Conservation (phyloP, 2,888 invertebrate species). For the Dascillus cervinus region DNA sequence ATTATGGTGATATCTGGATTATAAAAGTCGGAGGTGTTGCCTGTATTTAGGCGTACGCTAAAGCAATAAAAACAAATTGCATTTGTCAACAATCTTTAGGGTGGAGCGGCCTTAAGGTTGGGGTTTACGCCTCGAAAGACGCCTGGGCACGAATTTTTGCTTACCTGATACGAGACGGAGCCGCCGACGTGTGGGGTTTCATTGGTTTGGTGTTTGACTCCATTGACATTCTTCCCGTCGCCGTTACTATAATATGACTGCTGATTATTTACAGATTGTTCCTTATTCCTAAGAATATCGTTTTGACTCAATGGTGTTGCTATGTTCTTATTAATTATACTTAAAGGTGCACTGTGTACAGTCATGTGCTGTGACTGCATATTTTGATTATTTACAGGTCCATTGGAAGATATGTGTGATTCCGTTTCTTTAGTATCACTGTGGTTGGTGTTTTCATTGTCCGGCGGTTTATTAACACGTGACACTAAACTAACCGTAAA, state of each 20-base stretch:
- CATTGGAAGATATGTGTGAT: conserved; percentile 24
- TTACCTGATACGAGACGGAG: conserved; percentile 1
- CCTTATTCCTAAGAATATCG: conserved; percentile 33
- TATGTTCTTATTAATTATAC: conserved; percentile 56
- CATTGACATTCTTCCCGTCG: background rate
- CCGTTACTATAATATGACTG: background rate
- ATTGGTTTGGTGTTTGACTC: no score
- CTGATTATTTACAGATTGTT: conserved; percentile 9
- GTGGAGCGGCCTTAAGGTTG: no score
- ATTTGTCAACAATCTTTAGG: no score
- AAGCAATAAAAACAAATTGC: no score
- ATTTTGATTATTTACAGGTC: conserved; percentile 11
- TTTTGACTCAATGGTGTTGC: conserved; percentile 57
- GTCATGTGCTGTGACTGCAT: conserved; percentile 42
- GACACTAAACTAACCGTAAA: conserved; percentile 57
- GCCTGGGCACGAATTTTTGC: no score
- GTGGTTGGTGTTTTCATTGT: conserved; percentile 18
- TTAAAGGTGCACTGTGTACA: conserved; percentile 49
- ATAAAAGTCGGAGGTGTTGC: no score
- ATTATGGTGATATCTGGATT: no score
- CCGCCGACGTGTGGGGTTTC: no score
- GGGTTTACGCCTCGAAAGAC: no score
- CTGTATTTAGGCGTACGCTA: no score
- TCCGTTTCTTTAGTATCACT: conserved; percentile 18
- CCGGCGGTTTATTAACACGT: conserved; percentile 21